A percentile compares a stretch with the other conserved stretches of the same genome.
These are phyloP conservation scores for Syngnathus rostellatus DNA, from an alignment of 2,797 vertebrate species.

Conservation along the genomic window DNA sequence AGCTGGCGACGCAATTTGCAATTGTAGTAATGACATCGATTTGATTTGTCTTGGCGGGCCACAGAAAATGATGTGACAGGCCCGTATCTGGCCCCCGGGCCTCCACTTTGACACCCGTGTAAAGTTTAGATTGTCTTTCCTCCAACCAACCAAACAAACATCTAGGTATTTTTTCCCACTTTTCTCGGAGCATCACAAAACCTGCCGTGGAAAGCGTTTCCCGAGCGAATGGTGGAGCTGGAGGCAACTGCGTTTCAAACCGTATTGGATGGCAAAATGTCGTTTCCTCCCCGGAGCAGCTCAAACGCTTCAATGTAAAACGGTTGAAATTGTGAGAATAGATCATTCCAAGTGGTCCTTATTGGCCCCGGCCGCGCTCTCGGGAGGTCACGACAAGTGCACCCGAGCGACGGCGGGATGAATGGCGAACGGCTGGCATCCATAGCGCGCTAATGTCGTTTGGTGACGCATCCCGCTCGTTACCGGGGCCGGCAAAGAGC, in stretches of 20 bases:
- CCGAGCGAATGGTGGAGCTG: slow-evolving; percentile 37
- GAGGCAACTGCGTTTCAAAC: slow-evolving; percentile 58
- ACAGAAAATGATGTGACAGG: too few relatives aligned
- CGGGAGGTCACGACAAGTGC: slow-evolving; percentile 55
- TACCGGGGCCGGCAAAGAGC: slow-evolving; percentile 53
- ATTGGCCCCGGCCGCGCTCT: slow-evolving; percentile 55
- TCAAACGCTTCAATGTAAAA: slow-evolving; percentile 66
- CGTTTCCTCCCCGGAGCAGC: slow-evolving; percentile 57
- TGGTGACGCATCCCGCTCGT: slow-evolving; percentile 67
- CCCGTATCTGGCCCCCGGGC: too few relatives aligned
- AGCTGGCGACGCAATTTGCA: too few relatives aligned
- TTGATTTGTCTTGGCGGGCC: too few relatives aligned
- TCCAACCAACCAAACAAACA: too few relatives aligned
- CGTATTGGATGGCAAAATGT: slow-evolving; percentile 41
- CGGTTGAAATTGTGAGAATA: slow-evolving; percentile 69
- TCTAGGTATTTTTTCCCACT: neutral
- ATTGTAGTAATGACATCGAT: too few relatives aligned
- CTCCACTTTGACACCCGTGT: too few relatives aligned
- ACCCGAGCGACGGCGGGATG: slow-evolving; percentile 51
- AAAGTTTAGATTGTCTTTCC: too few relatives aligned
- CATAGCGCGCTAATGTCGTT: slow-evolving; percentile 74
- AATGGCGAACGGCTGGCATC: slow-evolving; percentile 70
- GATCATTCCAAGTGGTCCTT: slow-evolving; percentile 67
- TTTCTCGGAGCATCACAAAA: neutral
- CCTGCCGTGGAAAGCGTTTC: slow-evolving; percentile 36